These are phyloP conservation scores for Pluvianellus socialis DNA, from an alignment of 2,113 vertebrate genomes.

Conservation along the genomic window DNA sequence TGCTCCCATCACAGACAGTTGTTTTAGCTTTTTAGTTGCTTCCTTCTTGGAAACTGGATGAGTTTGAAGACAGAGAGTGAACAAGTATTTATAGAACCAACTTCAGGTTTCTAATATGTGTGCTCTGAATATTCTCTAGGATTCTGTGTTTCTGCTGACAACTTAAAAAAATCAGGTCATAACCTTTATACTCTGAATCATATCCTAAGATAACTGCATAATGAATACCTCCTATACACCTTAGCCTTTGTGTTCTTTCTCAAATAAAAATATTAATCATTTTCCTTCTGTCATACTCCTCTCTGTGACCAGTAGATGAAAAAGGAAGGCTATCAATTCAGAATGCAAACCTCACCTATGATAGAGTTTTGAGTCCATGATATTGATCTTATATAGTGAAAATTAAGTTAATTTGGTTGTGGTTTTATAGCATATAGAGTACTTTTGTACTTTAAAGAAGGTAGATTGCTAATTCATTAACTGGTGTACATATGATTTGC, in stretches of 20 bases:
- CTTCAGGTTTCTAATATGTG: background rate
- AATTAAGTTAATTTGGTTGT: background rate
- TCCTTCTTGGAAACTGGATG: background rate
- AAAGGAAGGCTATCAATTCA: background rate
- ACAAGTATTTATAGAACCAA: background rate
- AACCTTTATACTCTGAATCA: background rate
- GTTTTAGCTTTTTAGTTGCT: background rate
- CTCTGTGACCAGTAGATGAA: background rate
- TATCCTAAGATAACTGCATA: background rate
- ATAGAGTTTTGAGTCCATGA: background rate
- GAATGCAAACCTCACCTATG: background rate
- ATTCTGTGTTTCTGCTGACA: background rate
- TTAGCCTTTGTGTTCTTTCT: background rate
- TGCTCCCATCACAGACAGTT: accelerated
- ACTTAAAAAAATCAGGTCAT: background rate
- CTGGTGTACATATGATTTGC: background rate
- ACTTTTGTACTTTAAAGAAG: background rate
- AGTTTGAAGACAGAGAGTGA: background rate
- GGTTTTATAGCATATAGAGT: background rate
- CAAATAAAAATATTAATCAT: background rate
- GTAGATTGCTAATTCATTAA: background rate
- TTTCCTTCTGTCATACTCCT: background rate
- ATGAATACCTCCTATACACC: background rate
- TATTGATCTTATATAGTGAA: background rate
- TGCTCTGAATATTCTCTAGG: background rate